phyloP scores from a whole-genome alignment of 2,113 vertebrate species.

The Oophaga pumilio region DNA sequence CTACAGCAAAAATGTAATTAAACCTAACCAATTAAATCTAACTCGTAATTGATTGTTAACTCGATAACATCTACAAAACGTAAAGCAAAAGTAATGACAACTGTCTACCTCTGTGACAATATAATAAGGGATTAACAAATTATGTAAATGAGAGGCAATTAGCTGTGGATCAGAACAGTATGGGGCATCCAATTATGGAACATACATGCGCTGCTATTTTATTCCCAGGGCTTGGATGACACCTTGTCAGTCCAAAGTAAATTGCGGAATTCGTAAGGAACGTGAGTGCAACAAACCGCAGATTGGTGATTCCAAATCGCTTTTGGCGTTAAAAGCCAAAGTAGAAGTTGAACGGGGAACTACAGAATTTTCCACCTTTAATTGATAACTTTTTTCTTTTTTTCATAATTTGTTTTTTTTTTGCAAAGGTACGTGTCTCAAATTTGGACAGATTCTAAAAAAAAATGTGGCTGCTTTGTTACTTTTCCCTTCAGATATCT shows the following conservation, averaged over 20 bases:
- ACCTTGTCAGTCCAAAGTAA: background rate
- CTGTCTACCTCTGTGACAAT: background rate
- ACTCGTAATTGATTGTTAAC: conserved; percentile 5
- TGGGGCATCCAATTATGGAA: background rate
- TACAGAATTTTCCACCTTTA: too few species aligned
- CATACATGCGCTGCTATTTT: background rate
- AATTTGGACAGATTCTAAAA: too few species aligned
- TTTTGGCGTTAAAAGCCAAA: too few species aligned
- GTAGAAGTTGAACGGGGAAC: too few species aligned
- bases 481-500: too few species aligned
- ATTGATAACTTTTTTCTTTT: too few species aligned
- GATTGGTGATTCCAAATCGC: too few species aligned
- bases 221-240: background rate
- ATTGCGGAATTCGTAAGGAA: too few species aligned
- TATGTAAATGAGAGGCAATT: background rate
- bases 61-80: conserved; percentile 3
- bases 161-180: background rate
- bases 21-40: conserved; percentile 17
- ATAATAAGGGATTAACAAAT: conserved; percentile 8
- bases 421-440: too few species aligned
- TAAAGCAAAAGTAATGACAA: conserved; percentile 11
- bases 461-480: too few species aligned
- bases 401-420: too few species aligned
- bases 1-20: conserved; percentile 17
- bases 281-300: too few species aligned